Base-by-base conservation (phyloP, 1,140 invertebrate species). In the Eulimnadia texana region DNA sequence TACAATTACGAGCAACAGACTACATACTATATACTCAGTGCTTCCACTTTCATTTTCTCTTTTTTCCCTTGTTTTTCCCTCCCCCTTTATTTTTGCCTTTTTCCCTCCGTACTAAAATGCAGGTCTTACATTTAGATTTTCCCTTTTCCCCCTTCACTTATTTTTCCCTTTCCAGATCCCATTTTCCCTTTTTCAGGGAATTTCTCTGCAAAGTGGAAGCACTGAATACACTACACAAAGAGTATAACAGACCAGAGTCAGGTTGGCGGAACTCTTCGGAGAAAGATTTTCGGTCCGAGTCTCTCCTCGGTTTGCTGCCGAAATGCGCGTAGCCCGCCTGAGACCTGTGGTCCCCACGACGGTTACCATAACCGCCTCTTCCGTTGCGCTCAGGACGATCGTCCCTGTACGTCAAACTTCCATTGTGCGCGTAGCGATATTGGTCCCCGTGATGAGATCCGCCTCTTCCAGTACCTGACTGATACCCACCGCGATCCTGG, bases 211-310 rank as follows among this genome's bases (percentile, higher is more conserved):
- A n/a, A n/a, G n/a, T n/a, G n/a, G n/a, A n/a, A n/a, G n/a, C n/a
- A n/a, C n/a, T n/a, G n/a, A n/a, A n/a, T n/a, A n/a, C n/a, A n/a
- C n/a, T n/a, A n/a, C n/a, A n/a, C n/a, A n/a, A n/a, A n/a, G n/a
- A n/a, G n/a, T n/a, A n/a, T n/a, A n/a, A n/a, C n/a, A n/a, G n/a
- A 72, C 70, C 77, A 67, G 76, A 66, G 61, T 73, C 67, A 52
- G 73, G 71, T 56, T 78, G 76, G 64, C 75, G 77, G 53, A 72
- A 74, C 25, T 79, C 33, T 16, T 42, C 78, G 23, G 79, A 72
- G 9, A 66, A n/a, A 58, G 62, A 57, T 50, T 64, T 57, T 23
- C 64, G 60, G 24, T 61, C 60, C 50, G 64, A 63, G 51, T 61
- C 54, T 52, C 59, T 52, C n/a, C 61, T 29, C 23, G 57, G 13